A percentile compares a stretch with the other conserved stretches of the same genome.
These are phyloP conservation scores for Reinhardtius hippoglossoides DNA, from an alignment of 2,113 vertebrate species.

Conservation along the genomic window DNA sequence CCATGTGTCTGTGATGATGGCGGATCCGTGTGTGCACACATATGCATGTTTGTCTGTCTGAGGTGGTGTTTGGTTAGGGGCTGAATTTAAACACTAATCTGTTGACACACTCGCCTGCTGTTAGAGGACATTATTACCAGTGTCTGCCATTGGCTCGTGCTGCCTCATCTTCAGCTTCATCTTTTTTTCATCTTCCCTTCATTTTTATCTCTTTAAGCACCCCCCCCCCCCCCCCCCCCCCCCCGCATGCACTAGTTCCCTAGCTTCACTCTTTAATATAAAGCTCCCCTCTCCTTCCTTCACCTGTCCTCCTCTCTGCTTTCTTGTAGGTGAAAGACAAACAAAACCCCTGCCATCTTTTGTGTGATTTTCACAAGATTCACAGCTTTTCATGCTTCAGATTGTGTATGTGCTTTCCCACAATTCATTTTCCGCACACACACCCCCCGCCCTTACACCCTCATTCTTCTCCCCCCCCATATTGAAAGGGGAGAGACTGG, in stretches of 20 bases:
- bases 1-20: slow-evolving; percentile 55
- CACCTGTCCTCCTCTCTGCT: slow-evolving; percentile 17
- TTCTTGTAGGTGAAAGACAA: slow-evolving; percentile 16
- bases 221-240: background rate
- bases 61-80: slow-evolving; percentile 52
- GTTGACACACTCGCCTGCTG: slow-evolving; percentile 70
- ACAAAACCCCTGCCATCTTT: slow-evolving; percentile 35
- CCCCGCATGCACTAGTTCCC: slow-evolving; percentile 13
- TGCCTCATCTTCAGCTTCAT: slow-evolving; percentile 45
- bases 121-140: slow-evolving; percentile 82
- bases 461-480: slow-evolving; percentile 31
- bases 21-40: slow-evolving; percentile 35
- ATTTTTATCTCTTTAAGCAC: too few relatives aligned
- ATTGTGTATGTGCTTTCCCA: slow-evolving; percentile 56
- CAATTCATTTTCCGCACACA: slow-evolving; percentile 45
- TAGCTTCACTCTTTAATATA: slow-evolving; percentile 29
- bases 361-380: slow-evolving; percentile 56
- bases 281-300: slow-evolving; percentile 1
- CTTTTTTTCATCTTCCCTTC: slow-evolving; percentile 7
- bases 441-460: too few relatives aligned
- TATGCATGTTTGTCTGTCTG: slow-evolving; percentile 40
- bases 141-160: slow-evolving; percentile 57
- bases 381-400: slow-evolving; percentile 67
- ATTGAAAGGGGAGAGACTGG: slow-evolving; percentile 67
- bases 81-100: slow-evolving; percentile 63